Evolutionary conservation across 1,140 invertebrate genomes (phyloP), one percentile per base, ranked within the genome.

Genomic region (Mylabris phalerata): DNA sequence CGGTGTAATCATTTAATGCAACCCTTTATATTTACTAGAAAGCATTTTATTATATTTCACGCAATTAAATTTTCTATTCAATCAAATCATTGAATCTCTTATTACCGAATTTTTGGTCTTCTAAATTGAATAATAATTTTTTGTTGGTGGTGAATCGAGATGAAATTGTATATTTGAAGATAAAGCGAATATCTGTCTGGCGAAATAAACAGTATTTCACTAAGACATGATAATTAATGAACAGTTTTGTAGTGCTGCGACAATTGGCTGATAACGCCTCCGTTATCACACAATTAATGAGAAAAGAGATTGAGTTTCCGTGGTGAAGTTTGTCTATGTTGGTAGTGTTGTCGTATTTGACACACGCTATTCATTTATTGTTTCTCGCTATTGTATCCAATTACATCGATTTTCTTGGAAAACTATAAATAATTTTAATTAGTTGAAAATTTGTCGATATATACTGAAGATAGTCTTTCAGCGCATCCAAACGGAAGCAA

Each of bases 21-120:
- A 66, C 67, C 65, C 67, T 69, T 32, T 69, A 66, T 62, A 56
- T 32, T 32, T 32, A 32, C 32, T 32, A 59, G 45, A 54, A 55
- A 64, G 59, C 63, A 60, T 52, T 50, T 67, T 65, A 68, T 68
- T 63, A 61, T 67, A 59, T 65, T 68, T 67, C 63, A 65, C 64
- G 61, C 67, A 68, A 68, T 68, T 68, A 65, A 68, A 65, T 68
- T 68, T 68, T 55, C 48, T 65, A 61, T 65, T 65, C 65, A 67
- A 67, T 68, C 49, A 61, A 60, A 62, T 66, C 60, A 63, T 55
- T 61, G 57, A 60, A 55, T 65, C 59, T 61, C 62, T 62, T 62
- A 61, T 63, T 62, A 52, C 55, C 60, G 47, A 32, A 32, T 32
- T 32, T 32, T 32, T 7, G 7, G 7, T 32, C 4, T 32, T 32